phyloP scores from a whole-genome alignment of 2,888 invertebrate species.

The Cephus rjabovi region DNA sequence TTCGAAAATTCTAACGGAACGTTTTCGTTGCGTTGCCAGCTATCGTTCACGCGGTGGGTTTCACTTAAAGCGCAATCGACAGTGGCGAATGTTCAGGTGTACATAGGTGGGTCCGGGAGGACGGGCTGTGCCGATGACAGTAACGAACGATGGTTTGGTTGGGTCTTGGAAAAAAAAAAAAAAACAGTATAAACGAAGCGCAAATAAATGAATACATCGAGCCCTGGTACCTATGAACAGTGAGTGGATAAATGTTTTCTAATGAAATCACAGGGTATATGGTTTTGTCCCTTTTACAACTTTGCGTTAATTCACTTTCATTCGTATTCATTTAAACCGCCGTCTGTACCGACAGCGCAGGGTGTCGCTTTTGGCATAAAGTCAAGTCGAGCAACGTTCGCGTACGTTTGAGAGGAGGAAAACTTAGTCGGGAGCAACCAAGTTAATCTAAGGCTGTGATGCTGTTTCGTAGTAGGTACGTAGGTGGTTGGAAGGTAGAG shows the following conservation, averaged over 20 bases:
- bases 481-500: too few species aligned
- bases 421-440: slow-evolving; percentile 36
- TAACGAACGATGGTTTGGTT: slow-evolving; percentile 24
- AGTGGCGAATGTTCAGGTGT: background rate
- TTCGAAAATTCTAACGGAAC: background rate
- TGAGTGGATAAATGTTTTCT: background rate
- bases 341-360: background rate
- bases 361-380: background rate
- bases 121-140: slow-evolving; percentile 16
- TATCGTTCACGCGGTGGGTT: background rate
- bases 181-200: background rate
- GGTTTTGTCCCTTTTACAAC: background rate
- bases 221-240: background rate
- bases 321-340: background rate
- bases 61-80: background rate
- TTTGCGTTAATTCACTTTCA: background rate
- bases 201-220: background rate
- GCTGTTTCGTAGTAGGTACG: slow-evolving; percentile 14
- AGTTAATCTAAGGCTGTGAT: slow-evolving; percentile 45
- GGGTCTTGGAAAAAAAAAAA: slow-evolving; percentile 3
- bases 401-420: slow-evolving; percentile 29
- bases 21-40: background rate
- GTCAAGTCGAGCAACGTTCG: background rate
- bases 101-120: background rate
- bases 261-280: background rate